Conservation (phyloP, 1,140 invertebrate species). For the Araneus ventricosus region DNA sequence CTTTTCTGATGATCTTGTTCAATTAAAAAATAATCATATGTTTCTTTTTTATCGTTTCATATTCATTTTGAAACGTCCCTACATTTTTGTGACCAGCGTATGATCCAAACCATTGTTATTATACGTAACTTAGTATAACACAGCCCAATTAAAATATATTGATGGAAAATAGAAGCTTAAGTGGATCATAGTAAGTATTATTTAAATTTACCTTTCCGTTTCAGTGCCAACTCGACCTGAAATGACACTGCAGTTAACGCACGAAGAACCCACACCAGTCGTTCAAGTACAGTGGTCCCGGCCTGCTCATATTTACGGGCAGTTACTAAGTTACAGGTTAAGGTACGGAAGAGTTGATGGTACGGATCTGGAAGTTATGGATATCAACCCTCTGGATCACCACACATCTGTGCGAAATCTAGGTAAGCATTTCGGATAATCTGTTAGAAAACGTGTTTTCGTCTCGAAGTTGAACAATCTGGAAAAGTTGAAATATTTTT, state of each 20-base stretch:
- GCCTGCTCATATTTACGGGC: constrained; percentile 92
- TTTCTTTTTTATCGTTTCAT: too few species aligned
- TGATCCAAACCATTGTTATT: too few species aligned
- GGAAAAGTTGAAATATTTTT: too few species aligned
- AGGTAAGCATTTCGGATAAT: constrained; percentile 78
- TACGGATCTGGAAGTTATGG: constrained; percentile 81
- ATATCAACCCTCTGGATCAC: constrained; percentile 85
- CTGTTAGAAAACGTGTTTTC: not conserved
- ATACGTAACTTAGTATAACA: too few species aligned
- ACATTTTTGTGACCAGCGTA: too few species aligned
- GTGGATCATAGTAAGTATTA: too few species aligned
- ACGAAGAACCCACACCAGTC: constrained; percentile 89
- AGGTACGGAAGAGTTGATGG: constrained; percentile 93
- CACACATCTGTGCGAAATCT: constrained; percentile 84
- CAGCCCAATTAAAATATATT: too few species aligned
- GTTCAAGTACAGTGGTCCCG: constrained; percentile 95
- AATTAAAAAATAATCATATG: too few species aligned
- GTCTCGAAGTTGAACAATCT: too few species aligned
- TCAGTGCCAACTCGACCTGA: constrained; percentile 91
- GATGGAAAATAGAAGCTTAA: too few species aligned
- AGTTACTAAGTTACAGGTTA: constrained; percentile 90
- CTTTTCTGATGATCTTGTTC: too few species aligned
- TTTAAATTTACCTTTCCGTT: constrained; percentile 43
- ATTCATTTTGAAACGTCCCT: too few species aligned
- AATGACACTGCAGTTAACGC: constrained; percentile 89